Base-by-base conservation (phyloP, 2,113 vertebrate species). In the Cololabis saira region DNA sequence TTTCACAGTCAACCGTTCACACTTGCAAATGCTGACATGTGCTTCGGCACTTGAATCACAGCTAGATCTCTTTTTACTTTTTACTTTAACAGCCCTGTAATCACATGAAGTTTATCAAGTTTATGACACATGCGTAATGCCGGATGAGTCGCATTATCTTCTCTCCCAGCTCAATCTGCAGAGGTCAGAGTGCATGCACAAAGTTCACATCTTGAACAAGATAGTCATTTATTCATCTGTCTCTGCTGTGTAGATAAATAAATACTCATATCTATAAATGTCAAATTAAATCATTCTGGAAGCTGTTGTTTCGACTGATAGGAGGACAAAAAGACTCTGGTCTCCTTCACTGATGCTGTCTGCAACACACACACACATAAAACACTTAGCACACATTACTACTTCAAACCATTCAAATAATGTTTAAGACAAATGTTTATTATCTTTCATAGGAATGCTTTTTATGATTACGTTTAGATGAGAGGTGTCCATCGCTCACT, bases 351-450 rank as follows among this genome's bases (percentile, higher is more conserved):
- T 9, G 33, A 37, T 37, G 33, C 33, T 37, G 10, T 37, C 6
- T 37, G 10, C 10, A 9, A 37, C 33, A 37, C 33, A 30, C 8
- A 30, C 30, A 30, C 30, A 30, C 3, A 30, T 8, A n/a, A n/a
- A n/a, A n/a, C n/a, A n/a, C 30, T 30, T 30, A 30, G 8, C 30
- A 30, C 30, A 37, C 33, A 37, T 37, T 11, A 37, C 33, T 3
- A 37, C 33, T 37, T 37, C 10, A 37, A 37, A 11, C 33, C 33
- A 7, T 37, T 37, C 3, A 30, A 18, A n/a, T 51, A 1, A 19
- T 57, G 40, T 53, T 64, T 86, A 67, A 68, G 7, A 7, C 14
- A 54, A 72, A 47, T 43, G 0, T 78, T 49, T 62, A 41, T 58
- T 78, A 27, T 61, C 24, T 58, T 51, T 14, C 16, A 13, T 56